phyloP scores from a whole-genome alignment of 2,113 vertebrate species.

The Benitochromis conjunctus region DNA sequence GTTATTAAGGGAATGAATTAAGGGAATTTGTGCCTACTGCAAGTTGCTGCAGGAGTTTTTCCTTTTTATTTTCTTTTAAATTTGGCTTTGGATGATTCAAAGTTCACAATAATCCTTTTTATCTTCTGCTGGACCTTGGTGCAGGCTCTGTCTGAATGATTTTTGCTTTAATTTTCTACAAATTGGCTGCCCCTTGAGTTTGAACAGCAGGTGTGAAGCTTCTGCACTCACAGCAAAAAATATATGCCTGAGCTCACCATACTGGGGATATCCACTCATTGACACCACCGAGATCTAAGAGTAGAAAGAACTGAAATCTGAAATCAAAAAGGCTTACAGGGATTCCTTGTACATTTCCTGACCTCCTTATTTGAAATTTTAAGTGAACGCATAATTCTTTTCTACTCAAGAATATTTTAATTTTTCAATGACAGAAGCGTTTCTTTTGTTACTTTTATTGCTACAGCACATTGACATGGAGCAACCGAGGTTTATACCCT shows the following conservation, averaged over 20 bases:
- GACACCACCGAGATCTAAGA: background rate
- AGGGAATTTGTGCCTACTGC: background rate
- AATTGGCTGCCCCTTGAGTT: background rate
- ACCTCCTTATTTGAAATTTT: background rate
- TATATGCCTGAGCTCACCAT: accelerated
- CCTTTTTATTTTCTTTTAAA: background rate
- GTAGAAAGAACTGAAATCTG: background rate
- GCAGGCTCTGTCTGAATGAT: accelerated
- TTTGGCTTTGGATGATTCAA: background rate
- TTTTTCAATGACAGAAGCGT: background rate
- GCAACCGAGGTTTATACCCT: background rate
- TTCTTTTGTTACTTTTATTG: background rate
- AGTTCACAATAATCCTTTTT: background rate
- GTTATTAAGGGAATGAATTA: background rate
- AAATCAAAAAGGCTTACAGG: background rate
- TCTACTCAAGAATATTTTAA: background rate
- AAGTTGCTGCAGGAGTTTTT: background rate
- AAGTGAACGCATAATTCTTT: background rate
- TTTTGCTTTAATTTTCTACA: background rate
- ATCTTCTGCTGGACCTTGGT: background rate
- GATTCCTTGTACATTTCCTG: background rate
- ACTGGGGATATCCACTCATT: background rate
- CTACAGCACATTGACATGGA: background rate
- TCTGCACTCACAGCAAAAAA: background rate
- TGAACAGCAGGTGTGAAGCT: background rate